A percentile compares a stretch with the other conserved stretches of the same genome.
Evolutionary conservation across 2,888 invertebrate species (phyloP).

Genomic region (Lysandra bellargus): DNA sequence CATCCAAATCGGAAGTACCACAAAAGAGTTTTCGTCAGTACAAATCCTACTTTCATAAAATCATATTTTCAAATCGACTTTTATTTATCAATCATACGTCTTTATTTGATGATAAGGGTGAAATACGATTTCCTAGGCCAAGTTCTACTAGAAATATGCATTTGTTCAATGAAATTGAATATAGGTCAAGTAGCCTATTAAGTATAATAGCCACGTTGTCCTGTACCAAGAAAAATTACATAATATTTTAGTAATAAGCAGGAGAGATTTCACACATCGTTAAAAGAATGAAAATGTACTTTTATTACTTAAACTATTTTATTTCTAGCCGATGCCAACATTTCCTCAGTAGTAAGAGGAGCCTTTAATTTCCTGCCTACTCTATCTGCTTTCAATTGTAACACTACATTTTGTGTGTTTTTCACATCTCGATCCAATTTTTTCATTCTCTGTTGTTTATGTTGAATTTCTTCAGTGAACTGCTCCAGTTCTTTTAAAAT

Average conservation of each 20-base stretch:
- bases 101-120: no score
- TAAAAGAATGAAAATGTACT: not conserved
- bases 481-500: slow-evolving; percentile 54
- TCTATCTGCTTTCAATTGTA: slow-evolving; percentile 57
- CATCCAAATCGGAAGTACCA: no score
- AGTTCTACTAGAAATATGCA: no score
- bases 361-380: slow-evolving; percentile 52
- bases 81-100: no score
- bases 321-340: slow-evolving; percentile 57
- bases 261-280: not conserved
- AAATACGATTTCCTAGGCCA: no score
- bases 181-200: no score
- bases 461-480: slow-evolving; percentile 52
- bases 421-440: slow-evolving; percentile 49
- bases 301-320: slow-evolving; percentile 46
- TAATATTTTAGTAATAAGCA: not conserved
- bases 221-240: not conserved
- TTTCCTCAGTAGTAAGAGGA: slow-evolving; percentile 54
- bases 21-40: no score
- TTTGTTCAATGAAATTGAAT: no score
- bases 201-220: no score
- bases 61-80: no score
- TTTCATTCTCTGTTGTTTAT: slow-evolving; percentile 51
- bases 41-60: no score
- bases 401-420: slow-evolving; percentile 56